A percentile compares a stretch with the other conserved stretches of the same genome.
Evolutionary conservation across 1,140 invertebrate species (phyloP).

Genomic region (Halotydeus destructor): DNA sequence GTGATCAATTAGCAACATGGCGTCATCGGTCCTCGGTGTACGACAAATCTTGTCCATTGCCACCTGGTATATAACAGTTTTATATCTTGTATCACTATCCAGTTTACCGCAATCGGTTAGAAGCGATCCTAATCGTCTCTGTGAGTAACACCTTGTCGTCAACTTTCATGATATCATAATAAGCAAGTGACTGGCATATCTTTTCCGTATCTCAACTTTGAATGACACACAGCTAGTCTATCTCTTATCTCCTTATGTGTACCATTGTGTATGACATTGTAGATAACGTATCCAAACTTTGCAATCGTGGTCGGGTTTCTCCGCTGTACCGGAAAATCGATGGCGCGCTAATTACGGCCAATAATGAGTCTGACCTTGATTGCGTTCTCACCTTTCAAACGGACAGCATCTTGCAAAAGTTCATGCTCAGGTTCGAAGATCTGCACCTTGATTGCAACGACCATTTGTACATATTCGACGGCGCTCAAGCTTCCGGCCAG

Average conservation of each 20-base stretch:
- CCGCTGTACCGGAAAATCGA: constrained; percentile 62
- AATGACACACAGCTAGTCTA: too few relatives aligned
- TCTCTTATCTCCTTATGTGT: too few relatives aligned
- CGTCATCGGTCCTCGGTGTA: constrained; percentile 3
- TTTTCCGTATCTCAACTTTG: too few relatives aligned
- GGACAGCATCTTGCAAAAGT: constrained; percentile 70
- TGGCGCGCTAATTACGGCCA: constrained; percentile 62
- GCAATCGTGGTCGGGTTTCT: constrained; percentile 14
- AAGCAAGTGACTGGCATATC: neutral
- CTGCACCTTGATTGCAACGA: constrained; percentile 73
- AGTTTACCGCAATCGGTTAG: neutral
- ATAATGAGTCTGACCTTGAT: constrained; percentile 67
- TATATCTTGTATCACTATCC: neutral
- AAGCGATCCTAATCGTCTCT: neutral
- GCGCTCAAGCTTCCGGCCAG: constrained; percentile 59
- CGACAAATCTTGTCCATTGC: neutral
- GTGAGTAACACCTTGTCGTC: too few relatives aligned
- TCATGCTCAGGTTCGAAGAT: constrained; percentile 68
- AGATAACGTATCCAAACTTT: constrained; percentile 19
- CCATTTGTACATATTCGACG: constrained; percentile 75
- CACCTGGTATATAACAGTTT: constrained; percentile 1
- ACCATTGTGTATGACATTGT: too few relatives aligned
- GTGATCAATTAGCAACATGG: neutral
- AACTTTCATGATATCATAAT: neutral
- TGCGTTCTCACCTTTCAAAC: constrained; percentile 80